Base-by-base conservation (phyloP, 2,113 vertebrate species). In the Austrofundulus limnaeus region DNA sequence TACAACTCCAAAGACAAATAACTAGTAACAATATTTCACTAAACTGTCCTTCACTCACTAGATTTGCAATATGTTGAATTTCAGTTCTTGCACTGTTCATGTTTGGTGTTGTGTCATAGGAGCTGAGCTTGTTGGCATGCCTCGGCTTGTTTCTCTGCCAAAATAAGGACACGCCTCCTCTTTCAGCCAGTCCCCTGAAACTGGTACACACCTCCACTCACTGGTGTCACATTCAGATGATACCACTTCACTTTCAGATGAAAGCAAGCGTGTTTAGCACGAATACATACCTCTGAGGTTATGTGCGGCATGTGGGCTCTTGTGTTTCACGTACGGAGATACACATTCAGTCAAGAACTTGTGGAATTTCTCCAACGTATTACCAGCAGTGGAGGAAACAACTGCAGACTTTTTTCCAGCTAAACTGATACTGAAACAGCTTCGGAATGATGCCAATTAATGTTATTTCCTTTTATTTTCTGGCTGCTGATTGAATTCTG, bases 221-320 rank as follows among this genome's bases (percentile, higher is more conserved):
- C 65, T 49, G 72, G 62, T 71, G 83, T 87, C 82, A 78, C 83
- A 75, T 65, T 86, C 75, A 84, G 57, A 70, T 84, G 81, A 86
- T 82, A 86, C 82, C 51, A 56, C 72, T 77, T 79, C 78, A 72
- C 84, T 83, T 79, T 84, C 81, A 65, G 72, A 56, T 71, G 79
- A 87, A 78, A 81, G 79, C 38, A 70, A 86, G 85, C 75, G 74
- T 72, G 68, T 39, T 37, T 54, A 62, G 37, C 42, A 52, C 25
- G 34, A 66, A 62, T 78, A 45, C 70, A 84, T 82, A 81, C 81
- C 72, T 78, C 42, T 20, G 49, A 53, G 52, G 61, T 21, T 25
- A 39, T 61, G 62, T 4, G 59, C 57, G 49, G 56, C 62, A 14
- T 76, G 74, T 53, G 75, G 48, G 65, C 72, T 74, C 54, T 45